Percentiles rank a stretch among this genome's conserved stretches.
These are phyloP conservation scores for Porites divaricata DNA, from an alignment of 92 coral and sea anemone genomes.

Conservation along the genomic window DNA sequence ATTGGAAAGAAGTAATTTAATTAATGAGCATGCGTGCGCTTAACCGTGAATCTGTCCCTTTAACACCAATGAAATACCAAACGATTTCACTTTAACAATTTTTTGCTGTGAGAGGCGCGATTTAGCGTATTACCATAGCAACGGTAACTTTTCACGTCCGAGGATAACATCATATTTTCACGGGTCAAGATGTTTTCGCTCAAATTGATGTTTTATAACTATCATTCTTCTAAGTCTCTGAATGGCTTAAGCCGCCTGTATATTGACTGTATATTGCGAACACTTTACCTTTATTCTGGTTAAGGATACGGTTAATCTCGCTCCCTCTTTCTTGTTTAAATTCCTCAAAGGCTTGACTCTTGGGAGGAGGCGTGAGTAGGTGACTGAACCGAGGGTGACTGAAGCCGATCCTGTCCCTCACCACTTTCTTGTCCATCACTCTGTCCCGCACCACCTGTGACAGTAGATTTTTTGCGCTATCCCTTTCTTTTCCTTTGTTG, in stretches of 20 bases:
- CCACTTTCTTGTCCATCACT: constrained; percentile 56
- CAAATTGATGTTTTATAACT: no score
- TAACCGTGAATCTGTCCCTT: no score
- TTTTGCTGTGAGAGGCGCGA: no score
- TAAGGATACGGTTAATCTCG: constrained; percentile 92
- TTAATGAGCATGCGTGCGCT: no score
- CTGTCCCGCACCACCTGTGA: constrained; percentile 65
- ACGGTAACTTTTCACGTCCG: no score
- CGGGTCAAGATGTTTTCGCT: no score
- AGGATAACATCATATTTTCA: no score
- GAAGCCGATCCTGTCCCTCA: constrained; percentile 57
- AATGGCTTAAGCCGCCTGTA: background rate
- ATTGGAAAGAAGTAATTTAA: no score
- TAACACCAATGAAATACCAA: no score
- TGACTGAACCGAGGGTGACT: constrained; percentile 74
- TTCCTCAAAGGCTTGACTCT: constrained; percentile 93
- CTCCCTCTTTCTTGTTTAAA: constrained; percentile 98
- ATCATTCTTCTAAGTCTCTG: background rate
- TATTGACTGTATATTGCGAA: no score
- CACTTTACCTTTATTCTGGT: constrained; percentile 88
- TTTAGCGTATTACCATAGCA: no score
- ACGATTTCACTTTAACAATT: no score
- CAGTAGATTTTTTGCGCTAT: constrained; percentile 80
- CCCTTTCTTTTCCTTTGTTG: constrained; percentile 78
- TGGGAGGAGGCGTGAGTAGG: constrained; percentile 92